These are phyloP conservation scores for Cephalopholis sonnerati DNA, from an alignment of 2,113 vertebrate genomes.

Conservation along the genomic window DNA sequence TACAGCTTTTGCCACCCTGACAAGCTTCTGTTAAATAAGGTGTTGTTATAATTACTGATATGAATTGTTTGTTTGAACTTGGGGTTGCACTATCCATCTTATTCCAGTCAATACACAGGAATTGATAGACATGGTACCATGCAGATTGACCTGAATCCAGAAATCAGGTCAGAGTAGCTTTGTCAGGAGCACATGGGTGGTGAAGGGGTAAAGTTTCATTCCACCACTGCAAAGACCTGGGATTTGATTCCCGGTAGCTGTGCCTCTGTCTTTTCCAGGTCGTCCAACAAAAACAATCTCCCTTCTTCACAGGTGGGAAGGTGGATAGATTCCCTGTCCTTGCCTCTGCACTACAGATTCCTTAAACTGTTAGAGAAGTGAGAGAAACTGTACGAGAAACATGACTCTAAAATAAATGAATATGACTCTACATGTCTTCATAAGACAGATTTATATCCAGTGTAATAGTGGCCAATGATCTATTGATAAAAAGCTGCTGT, in stretches of 20 bases:
- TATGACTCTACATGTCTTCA: not conserved
- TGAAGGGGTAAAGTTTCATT: not conserved
- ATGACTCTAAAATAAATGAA: not conserved
- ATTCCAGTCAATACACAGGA: not conserved
- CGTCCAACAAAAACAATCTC: not conserved
- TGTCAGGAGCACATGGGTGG: not conserved
- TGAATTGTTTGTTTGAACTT: not conserved
- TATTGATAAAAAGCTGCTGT: not conserved
- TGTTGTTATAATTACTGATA: not conserved
- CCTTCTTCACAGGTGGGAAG: not conserved
- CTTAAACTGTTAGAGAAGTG: not conserved
- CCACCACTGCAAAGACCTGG: not conserved
- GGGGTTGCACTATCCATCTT: not conserved
- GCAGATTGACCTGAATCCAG: too few species aligned
- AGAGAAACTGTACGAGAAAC: not conserved
- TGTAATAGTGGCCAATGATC: not conserved
- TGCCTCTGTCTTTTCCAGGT: not conserved
- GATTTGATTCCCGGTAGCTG: slow-evolving; percentile 4
- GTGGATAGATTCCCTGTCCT: not conserved
- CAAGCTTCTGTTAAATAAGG: not conserved
- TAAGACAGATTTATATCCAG: not conserved
- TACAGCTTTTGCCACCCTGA: not conserved
- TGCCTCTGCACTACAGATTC: not conserved
- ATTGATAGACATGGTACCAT: not conserved
- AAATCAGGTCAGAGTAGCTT: not conserved